phyloP scores from a whole-genome alignment of 2,113 vertebrate genomes.

The Erythrocercus mccallii region DNA sequence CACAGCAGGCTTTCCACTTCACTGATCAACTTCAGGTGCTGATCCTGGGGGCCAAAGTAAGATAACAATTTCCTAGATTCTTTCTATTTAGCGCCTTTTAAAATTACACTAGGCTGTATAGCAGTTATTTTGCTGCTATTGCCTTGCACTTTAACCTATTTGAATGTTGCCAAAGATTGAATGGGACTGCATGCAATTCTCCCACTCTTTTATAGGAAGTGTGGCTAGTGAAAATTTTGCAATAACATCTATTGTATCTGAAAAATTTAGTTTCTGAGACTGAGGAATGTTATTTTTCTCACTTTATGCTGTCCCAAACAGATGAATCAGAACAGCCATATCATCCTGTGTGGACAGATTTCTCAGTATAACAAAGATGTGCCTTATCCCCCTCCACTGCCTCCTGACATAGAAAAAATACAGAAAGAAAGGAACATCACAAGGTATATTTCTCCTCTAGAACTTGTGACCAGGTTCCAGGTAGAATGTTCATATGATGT shows the following conservation, averaged over 20 bases:
- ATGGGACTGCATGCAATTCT: neutral
- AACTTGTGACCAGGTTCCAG: neutral
- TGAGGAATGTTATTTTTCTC: neutral
- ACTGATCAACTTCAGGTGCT: neutral
- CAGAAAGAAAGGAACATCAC: conserved; percentile 80
- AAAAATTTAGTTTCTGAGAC: neutral
- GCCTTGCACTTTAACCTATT: neutral
- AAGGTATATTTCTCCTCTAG: conserved; percentile 66
- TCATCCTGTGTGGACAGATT: conserved; percentile 94
- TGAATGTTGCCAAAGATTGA: neutral
- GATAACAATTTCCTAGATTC: neutral
- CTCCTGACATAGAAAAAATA: conserved; percentile 70
- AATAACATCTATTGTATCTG: neutral
- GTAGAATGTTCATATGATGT: neutral
- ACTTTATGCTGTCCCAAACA: conserved; percentile 51
- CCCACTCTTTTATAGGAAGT: neutral
- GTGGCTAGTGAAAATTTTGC: neutral
- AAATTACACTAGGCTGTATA: neutral
- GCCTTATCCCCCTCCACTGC: conserved; percentile 89
- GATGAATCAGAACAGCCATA: conserved; percentile 89
- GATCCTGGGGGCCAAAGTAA: neutral
- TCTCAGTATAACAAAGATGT: conserved; percentile 96
- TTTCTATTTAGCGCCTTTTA: neutral
- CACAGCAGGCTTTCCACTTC: neutral
- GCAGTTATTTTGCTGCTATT: neutral